A percentile compares a stretch with the other conserved stretches of the same genome.
phyloP scores from a whole-genome alignment of 2,113 vertebrate genomes.

The Catharus fuscescens region DNA sequence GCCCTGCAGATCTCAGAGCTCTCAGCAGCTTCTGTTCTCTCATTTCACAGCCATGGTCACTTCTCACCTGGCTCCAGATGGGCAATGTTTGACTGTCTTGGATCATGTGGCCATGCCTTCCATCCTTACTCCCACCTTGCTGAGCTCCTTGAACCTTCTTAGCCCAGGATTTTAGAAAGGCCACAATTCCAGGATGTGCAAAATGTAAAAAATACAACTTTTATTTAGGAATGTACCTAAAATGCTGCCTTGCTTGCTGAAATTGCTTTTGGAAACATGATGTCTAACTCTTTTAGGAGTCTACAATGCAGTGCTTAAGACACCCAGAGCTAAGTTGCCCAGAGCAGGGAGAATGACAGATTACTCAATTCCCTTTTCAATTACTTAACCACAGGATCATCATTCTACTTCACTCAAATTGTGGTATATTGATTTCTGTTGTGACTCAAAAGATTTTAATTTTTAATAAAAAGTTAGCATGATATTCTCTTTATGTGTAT shows the following conservation, averaged over 20 bases:
- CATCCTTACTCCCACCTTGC: neutral
- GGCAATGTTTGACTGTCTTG: accelerated
- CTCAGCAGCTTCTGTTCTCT: neutral
- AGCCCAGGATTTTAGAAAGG: neutral
- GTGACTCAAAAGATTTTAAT: conserved; percentile 63
- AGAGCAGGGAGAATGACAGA: conserved; percentile 54
- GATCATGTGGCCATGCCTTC: neutral
- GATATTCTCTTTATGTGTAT: conserved; percentile 26
- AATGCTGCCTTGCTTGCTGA: neutral
- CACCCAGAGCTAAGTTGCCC: neutral
- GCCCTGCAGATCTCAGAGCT: neutral
- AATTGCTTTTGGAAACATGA: neutral
- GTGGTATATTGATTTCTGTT: conserved; percentile 65
- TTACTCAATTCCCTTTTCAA: conserved; percentile 60
- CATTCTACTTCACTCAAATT: conserved; percentile 54
- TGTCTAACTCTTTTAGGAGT: neutral
- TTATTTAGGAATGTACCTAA: neutral
- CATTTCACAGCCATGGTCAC: accelerated
- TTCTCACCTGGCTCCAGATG: neutral
- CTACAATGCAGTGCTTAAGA: neutral
- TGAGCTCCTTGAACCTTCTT: neutral
- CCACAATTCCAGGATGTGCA: neutral
- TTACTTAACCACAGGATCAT: conserved; percentile 66
- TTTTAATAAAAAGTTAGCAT: conserved; percentile 60
- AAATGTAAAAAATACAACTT: neutral